Base-by-base conservation (phyloP, 1,140 invertebrate genomes). In the Hydropsyche tenuis region DNA sequence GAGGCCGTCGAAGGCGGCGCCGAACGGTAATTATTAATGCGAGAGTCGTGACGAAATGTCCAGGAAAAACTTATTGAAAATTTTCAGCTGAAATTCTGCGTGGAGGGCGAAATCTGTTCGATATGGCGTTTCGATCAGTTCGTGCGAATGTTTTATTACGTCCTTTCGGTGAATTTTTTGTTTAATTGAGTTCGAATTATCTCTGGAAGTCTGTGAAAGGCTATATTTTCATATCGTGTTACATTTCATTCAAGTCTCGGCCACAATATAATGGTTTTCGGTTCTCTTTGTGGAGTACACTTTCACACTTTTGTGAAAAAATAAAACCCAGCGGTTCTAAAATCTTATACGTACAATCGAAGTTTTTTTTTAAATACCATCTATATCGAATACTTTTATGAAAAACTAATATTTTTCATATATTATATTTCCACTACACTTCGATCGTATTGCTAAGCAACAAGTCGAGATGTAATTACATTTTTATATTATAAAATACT, bases 201-300 rank as follows among this genome's bases (percentile, higher is more conserved):
- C 45, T 48, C 14, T 48, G 3, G 7, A 14, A 23, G 11, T 3
- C 14, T 65, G 42, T 1, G 20, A 65, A 65, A 14, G 4, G 63
- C 23, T 65, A 43, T 75, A 71, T 75, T 74, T 71, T 75, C 60
- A 70, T 75, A 75, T 75, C 73, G 69, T 53, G 56, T 75, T 75
- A 72, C 73, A 25, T 18, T 30, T 42, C 45, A 75, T 66, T 53
- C 72, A 37, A 37, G 30, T 37, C 30, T 37, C 30, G 30, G 48
- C 18, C 30, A 30, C 20, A 37, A 1, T 25, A 74, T 43, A 74
- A 74, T 62, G 62, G 68, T 25, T 70, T 74, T 74, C 64, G 66
- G 65, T 70, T 64, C 46, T 4, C 30, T 75, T 75, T 75, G 69
- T 51, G 25, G 37, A 2, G 43, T 51, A 20, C 30, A 43, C 42